phyloP scores from a whole-genome alignment of 2,888 invertebrate genomes.

The Sacculina carcini region DNA sequence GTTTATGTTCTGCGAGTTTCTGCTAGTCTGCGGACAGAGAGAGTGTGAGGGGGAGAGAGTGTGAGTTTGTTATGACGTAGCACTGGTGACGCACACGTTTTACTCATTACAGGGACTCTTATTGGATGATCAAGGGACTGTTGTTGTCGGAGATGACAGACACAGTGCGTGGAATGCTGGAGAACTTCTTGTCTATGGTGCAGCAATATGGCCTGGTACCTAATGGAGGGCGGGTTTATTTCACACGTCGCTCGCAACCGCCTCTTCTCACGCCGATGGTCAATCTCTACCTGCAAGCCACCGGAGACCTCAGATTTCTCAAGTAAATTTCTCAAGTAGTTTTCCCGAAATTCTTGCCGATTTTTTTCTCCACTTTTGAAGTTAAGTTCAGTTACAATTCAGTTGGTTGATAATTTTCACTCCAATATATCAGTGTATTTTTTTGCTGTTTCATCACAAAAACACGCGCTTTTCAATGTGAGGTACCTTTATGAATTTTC shows the following conservation, averaged over 20 bases:
- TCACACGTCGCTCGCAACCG: conserved; percentile 25
- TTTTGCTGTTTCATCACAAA: too few relatives aligned
- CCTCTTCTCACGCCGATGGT: conserved; percentile 35
- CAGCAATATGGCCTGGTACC: conserved; percentile 27
- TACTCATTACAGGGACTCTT: conserved; percentile 59
- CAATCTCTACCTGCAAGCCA: conserved; percentile 41
- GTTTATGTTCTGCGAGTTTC: too few relatives aligned
- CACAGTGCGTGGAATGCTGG: conserved; percentile 50
- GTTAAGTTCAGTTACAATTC: too few relatives aligned
- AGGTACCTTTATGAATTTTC: too few relatives aligned
- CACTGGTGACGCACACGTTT: neutral
- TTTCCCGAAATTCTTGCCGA: too few relatives aligned
- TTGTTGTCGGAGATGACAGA: conserved; percentile 53
- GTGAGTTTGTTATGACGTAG: neutral
- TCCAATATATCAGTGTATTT: too few relatives aligned
- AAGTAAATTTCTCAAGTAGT: conserved; percentile 16
- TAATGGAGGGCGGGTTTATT: conserved; percentile 62
- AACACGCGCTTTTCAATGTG: too few relatives aligned
- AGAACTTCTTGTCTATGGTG: conserved; percentile 57
- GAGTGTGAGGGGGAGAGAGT: too few relatives aligned
- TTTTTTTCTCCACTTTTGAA: too few relatives aligned
- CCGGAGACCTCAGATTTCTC: conserved; percentile 39
- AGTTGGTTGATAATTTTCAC: too few relatives aligned
- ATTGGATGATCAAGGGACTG: conserved; percentile 72
- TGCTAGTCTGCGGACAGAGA: too few relatives aligned